Evolutionary conservation across 2,113 vertebrate species (phyloP).

Genomic region (Hystrix brachyura): DNA sequence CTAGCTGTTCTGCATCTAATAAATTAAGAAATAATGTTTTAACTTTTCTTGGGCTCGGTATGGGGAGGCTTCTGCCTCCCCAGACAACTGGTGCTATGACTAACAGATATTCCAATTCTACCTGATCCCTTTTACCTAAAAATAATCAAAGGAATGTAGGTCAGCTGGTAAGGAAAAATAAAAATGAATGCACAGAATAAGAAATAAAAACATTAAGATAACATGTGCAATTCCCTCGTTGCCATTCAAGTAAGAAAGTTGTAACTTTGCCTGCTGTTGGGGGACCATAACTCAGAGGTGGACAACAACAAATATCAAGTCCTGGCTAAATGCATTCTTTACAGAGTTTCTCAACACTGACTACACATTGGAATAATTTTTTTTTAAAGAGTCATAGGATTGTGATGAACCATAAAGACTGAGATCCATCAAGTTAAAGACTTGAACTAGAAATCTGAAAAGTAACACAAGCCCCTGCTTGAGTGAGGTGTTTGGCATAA

Average conservation of each 20-base stretch:
- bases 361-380: neutral
- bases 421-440: neutral
- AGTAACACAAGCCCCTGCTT: neutral
- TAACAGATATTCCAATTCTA: neutral
- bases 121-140: neutral
- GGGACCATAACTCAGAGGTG: neutral
- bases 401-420: neutral
- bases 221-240: neutral
- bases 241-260: neutral
- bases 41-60: neutral
- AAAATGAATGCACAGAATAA: neutral
- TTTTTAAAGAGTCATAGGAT: neutral
- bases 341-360: neutral
- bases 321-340: neutral
- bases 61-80: neutral
- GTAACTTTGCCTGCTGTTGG: neutral
- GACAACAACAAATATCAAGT: neutral
- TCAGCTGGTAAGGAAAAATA: neutral
- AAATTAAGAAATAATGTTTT: neutral
- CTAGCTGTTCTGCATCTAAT: neutral
- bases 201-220: neutral
- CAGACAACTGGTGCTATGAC: neutral
- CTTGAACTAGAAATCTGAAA: neutral
- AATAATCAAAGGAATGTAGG: neutral
- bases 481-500: neutral